These are phyloP conservation scores for Rambutsinella grinnellia DNA, from an alignment of 2,888 invertebrate genomes.

Conservation along the genomic window DNA sequence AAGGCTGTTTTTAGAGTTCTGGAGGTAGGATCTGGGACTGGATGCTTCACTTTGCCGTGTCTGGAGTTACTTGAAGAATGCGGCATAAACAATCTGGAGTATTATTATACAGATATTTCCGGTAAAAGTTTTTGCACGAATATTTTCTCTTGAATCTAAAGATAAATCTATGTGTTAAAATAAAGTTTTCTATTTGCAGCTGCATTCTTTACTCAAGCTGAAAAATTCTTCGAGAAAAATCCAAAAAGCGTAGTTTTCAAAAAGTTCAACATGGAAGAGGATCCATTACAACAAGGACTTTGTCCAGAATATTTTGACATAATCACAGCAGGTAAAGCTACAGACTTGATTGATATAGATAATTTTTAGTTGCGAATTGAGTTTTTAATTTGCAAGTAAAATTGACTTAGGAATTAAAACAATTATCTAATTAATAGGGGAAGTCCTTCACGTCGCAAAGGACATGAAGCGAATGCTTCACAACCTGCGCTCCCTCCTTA, in stretches of 20 bases:
- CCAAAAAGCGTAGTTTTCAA: constrained; percentile 13
- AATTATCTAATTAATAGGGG: too few relatives aligned
- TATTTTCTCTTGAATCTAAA: too few relatives aligned
- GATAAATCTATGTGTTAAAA: too few relatives aligned
- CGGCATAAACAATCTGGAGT: constrained; percentile 5
- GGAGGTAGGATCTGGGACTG: constrained; percentile 53
- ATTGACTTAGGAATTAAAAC: too few relatives aligned
- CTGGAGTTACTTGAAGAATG: background rate
- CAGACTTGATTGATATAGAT: too few relatives aligned
- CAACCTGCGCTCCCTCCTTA: constrained; percentile 29
- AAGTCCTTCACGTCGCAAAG: constrained; percentile 43
- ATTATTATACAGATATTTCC: constrained; percentile 39
- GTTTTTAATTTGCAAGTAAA: too few relatives aligned
- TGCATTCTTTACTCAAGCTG: constrained; percentile 17
- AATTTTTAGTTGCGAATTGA: too few relatives aligned
- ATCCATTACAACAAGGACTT: constrained; percentile 40
- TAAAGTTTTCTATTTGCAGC: too few relatives aligned
- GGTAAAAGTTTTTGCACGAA: too few relatives aligned
- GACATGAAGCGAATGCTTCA: constrained; percentile 18
- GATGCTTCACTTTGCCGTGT: constrained; percentile 12
- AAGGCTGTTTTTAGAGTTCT: constrained; percentile 25
- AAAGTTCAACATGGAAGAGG: constrained; percentile 49
- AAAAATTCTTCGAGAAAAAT: constrained; percentile 23
- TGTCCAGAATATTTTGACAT: constrained; percentile 39
- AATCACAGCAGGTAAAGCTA: too few relatives aligned